A percentile compares a stretch with the other conserved stretches of the same genome.
These are phyloP conservation scores for Synanthedon andrenaeformis DNA, from an alignment of 2,888 invertebrate genomes.

Conservation along the genomic window DNA sequence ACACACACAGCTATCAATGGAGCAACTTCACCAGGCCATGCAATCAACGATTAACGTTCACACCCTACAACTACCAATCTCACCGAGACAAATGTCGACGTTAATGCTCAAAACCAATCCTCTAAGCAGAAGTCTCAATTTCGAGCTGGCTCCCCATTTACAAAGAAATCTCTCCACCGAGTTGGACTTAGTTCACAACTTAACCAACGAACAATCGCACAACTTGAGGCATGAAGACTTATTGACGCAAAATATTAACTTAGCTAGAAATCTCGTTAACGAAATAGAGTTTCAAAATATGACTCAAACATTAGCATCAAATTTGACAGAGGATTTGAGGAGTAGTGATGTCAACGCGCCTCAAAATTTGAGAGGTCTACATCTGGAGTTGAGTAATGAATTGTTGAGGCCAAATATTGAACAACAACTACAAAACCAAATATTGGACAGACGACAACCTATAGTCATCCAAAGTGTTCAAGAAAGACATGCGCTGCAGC, in stretches of 20 bases:
- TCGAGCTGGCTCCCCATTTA: slow-evolving; percentile 47
- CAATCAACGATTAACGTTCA: slow-evolving; percentile 44
- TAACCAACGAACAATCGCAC: slow-evolving; percentile 32
- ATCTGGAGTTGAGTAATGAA: slow-evolving; percentile 35
- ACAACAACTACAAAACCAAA: slow-evolving; percentile 22
- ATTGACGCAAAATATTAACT: slow-evolving; percentile 19
- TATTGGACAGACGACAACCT: slow-evolving; percentile 17
- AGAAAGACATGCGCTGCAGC: slow-evolving; percentile 4
- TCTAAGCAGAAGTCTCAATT: slow-evolving; percentile 35
- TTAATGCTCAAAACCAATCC: slow-evolving; percentile 56
- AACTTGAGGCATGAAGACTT: slow-evolving; percentile 24
- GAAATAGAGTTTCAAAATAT: slow-evolving; percentile 40
- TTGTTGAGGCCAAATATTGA: slow-evolving; percentile 33
- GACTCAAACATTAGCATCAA: slow-evolving; percentile 29
- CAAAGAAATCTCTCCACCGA: slow-evolving; percentile 31
- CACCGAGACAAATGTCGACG: slow-evolving; percentile 55
- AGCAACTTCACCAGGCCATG: slow-evolving; percentile 57
- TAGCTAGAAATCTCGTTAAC: slow-evolving; percentile 17
- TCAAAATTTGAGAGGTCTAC: slow-evolving; percentile 13
- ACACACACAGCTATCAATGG: slow-evolving; percentile 51
- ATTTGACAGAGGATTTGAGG: slow-evolving; percentile 28
- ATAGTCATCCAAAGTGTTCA: slow-evolving; percentile 10
- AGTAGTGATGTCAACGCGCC: slow-evolving; percentile 1
- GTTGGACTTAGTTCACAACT: slow-evolving; percentile 34
- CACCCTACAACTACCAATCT: slow-evolving; percentile 51